Percentiles rank a stretch among this genome's conserved stretches.
These are phyloP conservation scores for Hemiscyllium ocellatum DNA, from an alignment of 2,113 vertebrate species.

Conservation along the genomic window DNA sequence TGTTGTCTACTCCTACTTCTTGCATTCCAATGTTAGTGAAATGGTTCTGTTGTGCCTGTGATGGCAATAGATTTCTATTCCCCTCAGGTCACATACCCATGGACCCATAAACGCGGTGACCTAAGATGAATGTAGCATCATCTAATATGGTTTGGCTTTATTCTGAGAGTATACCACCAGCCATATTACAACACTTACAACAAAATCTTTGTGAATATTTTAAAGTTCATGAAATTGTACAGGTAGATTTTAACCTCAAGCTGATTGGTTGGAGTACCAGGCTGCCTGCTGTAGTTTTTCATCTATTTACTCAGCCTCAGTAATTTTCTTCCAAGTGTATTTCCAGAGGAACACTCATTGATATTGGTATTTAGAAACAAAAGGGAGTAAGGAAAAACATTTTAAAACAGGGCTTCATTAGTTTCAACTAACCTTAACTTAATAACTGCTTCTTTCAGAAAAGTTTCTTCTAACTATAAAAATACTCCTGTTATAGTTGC, in stretches of 20 bases:
- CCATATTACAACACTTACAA: not conserved
- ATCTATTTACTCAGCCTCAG: not conserved
- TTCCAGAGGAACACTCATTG: not conserved
- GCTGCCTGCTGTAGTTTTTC: not conserved
- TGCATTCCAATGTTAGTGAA: not conserved
- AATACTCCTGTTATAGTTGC: not conserved
- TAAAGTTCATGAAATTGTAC: not conserved
- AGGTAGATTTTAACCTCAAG: not conserved
- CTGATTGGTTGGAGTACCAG: not conserved
- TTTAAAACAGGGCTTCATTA: not conserved
- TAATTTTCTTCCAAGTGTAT: not conserved
- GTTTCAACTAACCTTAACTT: not conserved
- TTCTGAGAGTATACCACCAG: not conserved
- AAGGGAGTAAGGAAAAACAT: not conserved
- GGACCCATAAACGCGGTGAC: not conserved
- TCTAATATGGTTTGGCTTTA: not conserved
- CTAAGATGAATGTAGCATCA: not conserved
- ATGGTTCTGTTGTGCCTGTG: not conserved
- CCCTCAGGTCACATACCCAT: not conserved
- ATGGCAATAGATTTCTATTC: not conserved
- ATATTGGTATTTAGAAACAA: not conserved
- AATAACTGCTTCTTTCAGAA: not conserved
- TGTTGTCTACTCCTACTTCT: too few species aligned
- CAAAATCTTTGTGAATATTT: not conserved
- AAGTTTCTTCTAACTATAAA: not conserved